Conservation (phyloP, 2,888 invertebrate genomes). For the Drosophila flavopinicola region DNA sequence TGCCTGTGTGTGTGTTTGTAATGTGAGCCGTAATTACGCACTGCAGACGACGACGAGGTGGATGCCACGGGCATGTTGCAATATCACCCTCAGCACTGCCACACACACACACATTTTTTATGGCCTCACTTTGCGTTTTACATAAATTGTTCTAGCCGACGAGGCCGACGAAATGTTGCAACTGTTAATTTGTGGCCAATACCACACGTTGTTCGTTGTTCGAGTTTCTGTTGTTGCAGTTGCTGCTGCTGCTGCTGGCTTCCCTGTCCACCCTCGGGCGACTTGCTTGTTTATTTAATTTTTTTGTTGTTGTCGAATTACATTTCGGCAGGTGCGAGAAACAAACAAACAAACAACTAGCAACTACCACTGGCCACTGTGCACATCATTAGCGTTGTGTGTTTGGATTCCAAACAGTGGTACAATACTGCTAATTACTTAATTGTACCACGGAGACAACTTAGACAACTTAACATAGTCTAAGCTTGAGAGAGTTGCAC, state of each 20-base stretch:
- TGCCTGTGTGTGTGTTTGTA: slow-evolving; percentile 44
- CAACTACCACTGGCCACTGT: slow-evolving; percentile 32
- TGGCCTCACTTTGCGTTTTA: slow-evolving; percentile 53
- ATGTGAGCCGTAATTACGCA: slow-evolving; percentile 77
- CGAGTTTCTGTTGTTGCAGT: slow-evolving; percentile 26
- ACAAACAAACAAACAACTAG: slow-evolving; percentile 14
- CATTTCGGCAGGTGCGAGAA: slow-evolving; percentile 56
- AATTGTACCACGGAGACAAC: slow-evolving; percentile 40
- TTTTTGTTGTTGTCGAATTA: slow-evolving; percentile 54
- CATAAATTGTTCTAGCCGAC: slow-evolving; percentile 59
- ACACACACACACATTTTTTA: slow-evolving; percentile 44
- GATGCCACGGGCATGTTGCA: slow-evolving; percentile 12
- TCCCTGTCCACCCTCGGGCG: slow-evolving; percentile 30
- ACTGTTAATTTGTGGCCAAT: slow-evolving; percentile 80
- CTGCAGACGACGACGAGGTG: slow-evolving; percentile 54
- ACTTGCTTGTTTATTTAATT: slow-evolving; percentile 41
- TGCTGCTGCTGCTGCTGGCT: no score
- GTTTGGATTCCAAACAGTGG: slow-evolving; percentile 8
- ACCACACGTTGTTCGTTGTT: slow-evolving; percentile 46
- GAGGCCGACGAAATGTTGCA: slow-evolving; percentile 61
- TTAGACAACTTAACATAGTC: background rate
- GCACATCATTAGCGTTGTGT: slow-evolving; percentile 45
- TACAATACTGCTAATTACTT: slow-evolving; percentile 62
- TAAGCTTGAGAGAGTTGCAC: background rate
- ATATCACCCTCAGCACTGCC: slow-evolving; percentile 14